Evolutionary conservation across 2,113 vertebrate species (phyloP), one percentile per base, ranked within the genome.

Genomic region (Echinops telfairi): DNA sequence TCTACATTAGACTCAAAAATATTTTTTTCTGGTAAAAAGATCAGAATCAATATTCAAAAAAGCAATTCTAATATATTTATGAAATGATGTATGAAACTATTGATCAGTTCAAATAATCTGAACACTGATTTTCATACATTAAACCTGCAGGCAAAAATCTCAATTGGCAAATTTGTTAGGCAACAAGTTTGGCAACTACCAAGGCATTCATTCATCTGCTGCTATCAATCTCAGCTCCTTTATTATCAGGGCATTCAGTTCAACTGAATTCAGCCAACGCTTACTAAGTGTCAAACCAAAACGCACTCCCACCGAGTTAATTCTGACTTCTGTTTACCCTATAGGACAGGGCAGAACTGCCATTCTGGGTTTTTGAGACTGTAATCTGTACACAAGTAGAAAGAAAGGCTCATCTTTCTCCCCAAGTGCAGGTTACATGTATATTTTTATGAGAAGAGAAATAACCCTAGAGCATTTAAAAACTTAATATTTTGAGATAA

Each of bases 1-100:
- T 4, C 53, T 91, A 29, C 1, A 27, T 88, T 79, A 43, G 38
- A 47, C 29, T 68, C 58, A 53, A 62, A 33, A 36, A 7, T n/a
- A 14, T 11, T 92, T 93, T 92, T 93, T 93, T 64, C 58, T n/a
- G 20, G 27, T 77, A 77, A 79, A 86, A 93, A 85, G 15, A 40
- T 33, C 40, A 88, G 15, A 92, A 70, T 80, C 29, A 86, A 87
- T 84, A 89, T 81, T 83, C 25, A 96, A 86, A 88, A 90, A 81
- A 1, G 0, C 23, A 75, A 82, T 84, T 87, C n/a, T 70, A 89
- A 86, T 66, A 75, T 38, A 86, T 89, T 86, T 43, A 62, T 88
- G 43, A 86, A 86, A 53, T 88, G 25, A 64, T 33, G 38, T 92
- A 36, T 71, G 14, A 38, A 40, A 66, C 40, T 60, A 82, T 43